Base-by-base conservation (phyloP, 2,113 vertebrate species). In the Strix aluco region DNA sequence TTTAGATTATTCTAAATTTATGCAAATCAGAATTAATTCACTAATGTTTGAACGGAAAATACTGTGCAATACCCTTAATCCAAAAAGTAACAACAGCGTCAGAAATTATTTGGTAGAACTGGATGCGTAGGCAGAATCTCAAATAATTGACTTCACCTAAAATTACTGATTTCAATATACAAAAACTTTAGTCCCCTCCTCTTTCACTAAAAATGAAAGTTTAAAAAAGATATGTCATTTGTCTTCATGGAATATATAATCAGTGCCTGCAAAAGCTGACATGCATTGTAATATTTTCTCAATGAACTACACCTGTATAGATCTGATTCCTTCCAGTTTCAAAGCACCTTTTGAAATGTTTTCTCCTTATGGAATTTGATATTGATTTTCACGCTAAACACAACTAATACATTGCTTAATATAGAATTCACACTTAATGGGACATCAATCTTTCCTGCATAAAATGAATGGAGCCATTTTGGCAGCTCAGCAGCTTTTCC, bases 381-480 rank as follows among this genome's bases (percentile, higher is more conserved):
- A 92, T 26, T 72, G 77, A 97, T 94, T 97, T 94, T 90, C 88
- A 95, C 0, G 1, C 62, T 92, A 96, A 94, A 95, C 49, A 85
- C 58, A 97, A 81, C 18, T 77, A 97, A 95, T 82, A 75, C 32
- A 29, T 49, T 89, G 72, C 67, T 96, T 92, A 93, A 78, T 81
- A 94, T 38, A 75, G 87, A 95, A 96, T 74, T 85, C 82, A 80
- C n/a, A 49, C 73, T 97, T 88, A 78, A 92, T 54, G 87, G 69
- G 67, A 96, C 87, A 88, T 87, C 86, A 63, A 21, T 49, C 58
- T 95, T 92, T 95, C 62, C 72, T 93, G 51, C 38, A 88, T 92
- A 97, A 86, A 97, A 95, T 52, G 91, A 75, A 96, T 86, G 67
- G 51, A 83, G 78, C 81, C 74, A 93, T 91, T 97, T 91, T 95